Percentiles rank a stretch among this genome's conserved stretches.
Conservation (phyloP, 1,140 invertebrate species). For the Popillia japonica region DNA sequence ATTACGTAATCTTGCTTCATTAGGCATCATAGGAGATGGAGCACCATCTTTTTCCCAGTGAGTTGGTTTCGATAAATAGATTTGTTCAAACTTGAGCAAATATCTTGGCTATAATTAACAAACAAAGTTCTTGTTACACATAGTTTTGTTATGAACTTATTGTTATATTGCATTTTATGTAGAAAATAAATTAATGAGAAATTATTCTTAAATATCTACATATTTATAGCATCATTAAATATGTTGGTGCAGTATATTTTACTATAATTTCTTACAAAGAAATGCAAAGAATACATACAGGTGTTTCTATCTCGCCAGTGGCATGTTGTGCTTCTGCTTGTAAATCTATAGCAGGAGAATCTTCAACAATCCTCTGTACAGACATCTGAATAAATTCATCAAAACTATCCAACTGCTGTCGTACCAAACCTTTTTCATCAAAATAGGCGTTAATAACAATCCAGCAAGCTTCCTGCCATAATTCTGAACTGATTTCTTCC, state of each 20-base stretch:
- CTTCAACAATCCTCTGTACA: constrained; percentile 98
- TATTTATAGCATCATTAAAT: too few relatives aligned
- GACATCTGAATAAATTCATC: constrained; percentile 99
- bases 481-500: constrained; percentile 91
- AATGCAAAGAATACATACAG: constrained; percentile 64
- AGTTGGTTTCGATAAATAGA: constrained; percentile 98
- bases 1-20: constrained; percentile 91
- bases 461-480: constrained; percentile 99
- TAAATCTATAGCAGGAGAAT: constrained; percentile 96
- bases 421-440: constrained; percentile 98
- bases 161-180: background rate
- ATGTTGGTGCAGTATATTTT: too few relatives aligned
- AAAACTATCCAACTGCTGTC: constrained; percentile 98
- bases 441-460: constrained; percentile 99
- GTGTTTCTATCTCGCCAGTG: constrained; percentile 89
- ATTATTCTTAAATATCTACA: too few relatives aligned
- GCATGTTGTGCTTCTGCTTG: constrained; percentile 98
- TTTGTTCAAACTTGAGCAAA: constrained; percentile 97
- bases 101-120: constrained; percentile 76
- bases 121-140: too few relatives aligned
- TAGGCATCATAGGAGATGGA: constrained; percentile 98
- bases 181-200: too few relatives aligned
- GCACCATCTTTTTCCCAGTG: constrained; percentile 99
- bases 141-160: background rate
- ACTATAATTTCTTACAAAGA: constrained; percentile 38